Conservation (phyloP, 2,888 invertebrate species). For the Lamellibrachia satsuma region DNA sequence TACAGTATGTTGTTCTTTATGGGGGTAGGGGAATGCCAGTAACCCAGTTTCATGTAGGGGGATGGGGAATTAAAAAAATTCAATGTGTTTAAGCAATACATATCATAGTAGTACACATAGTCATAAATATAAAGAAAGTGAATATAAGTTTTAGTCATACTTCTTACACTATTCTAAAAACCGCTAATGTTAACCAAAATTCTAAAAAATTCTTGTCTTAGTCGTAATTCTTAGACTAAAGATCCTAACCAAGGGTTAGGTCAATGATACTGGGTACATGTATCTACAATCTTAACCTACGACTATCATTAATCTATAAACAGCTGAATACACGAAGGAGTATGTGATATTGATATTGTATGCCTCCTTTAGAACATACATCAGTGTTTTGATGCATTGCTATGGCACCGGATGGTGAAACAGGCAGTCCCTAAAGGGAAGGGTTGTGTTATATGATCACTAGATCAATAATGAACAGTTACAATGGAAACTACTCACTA, state of each 20-base stretch:
- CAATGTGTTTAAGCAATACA: too few relatives aligned
- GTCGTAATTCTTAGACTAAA: too few relatives aligned
- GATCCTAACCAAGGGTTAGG: too few relatives aligned
- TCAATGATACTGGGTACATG: too few relatives aligned
- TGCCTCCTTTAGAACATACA: not conserved
- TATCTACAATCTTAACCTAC: not conserved
- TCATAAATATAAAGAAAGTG: too few relatives aligned
- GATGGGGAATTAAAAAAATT: too few relatives aligned
- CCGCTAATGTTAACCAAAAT: too few relatives aligned
- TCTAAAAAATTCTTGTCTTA: too few relatives aligned
- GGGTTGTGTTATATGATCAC: not conserved
- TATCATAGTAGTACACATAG: too few relatives aligned
- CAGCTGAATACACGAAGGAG: not conserved
- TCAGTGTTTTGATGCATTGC: not conserved
- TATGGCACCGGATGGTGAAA: not conserved
- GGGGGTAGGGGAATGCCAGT: not conserved
- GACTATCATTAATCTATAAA: slow-evolving; percentile 3
- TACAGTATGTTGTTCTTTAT: not conserved
- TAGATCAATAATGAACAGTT: not conserved
- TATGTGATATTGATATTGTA: not conserved
- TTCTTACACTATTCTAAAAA: too few relatives aligned
- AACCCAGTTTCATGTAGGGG: not conserved
- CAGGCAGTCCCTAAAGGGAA: not conserved
- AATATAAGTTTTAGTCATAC: too few relatives aligned
- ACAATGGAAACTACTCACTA: not conserved